A percentile compares a stretch with the other conserved stretches of the same genome.
Conservation (phyloP, 2,113 vertebrate species). For the Kryptolebias marmoratus region DNA sequence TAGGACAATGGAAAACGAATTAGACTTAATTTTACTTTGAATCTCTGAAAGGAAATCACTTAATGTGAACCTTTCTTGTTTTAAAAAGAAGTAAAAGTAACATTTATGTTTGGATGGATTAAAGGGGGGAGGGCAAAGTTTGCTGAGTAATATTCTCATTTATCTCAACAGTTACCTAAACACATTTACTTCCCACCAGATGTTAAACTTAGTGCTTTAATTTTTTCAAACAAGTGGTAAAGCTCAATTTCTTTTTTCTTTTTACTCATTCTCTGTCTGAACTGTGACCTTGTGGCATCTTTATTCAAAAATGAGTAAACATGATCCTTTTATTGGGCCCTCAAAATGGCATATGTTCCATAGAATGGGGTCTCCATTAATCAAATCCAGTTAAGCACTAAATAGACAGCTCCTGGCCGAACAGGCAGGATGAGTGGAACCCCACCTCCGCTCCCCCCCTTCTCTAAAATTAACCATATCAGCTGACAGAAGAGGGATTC, state of each 20-base stretch:
- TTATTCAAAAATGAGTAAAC: slow-evolving; percentile 78
- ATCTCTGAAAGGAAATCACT: background rate
- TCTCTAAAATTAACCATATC: slow-evolving; percentile 38
- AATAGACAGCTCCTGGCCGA: slow-evolving; percentile 79
- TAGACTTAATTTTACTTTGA: background rate
- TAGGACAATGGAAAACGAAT: slow-evolving; percentile 19
- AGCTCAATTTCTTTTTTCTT: slow-evolving; percentile 51
- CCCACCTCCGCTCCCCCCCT: background rate
- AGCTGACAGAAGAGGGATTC: slow-evolving; percentile 78
- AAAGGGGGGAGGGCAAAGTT: background rate
- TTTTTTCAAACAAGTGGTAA: slow-evolving; percentile 31
- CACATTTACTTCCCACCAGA: slow-evolving; percentile 50
- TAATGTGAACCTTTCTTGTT: background rate
- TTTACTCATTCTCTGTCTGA: slow-evolving; percentile 67
- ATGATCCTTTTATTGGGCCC: slow-evolving; percentile 59
- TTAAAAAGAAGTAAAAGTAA: background rate
- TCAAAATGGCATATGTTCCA: slow-evolving; percentile 81
- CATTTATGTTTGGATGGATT: background rate
- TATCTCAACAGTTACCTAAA: slow-evolving; percentile 15
- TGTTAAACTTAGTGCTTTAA: slow-evolving; percentile 19
- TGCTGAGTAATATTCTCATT: slow-evolving; percentile 4
- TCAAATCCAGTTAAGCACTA: slow-evolving; percentile 85
- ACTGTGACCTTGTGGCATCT: slow-evolving; percentile 82
- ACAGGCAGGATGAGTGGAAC: slow-evolving; percentile 53
- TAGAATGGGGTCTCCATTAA: slow-evolving; percentile 84